Base-by-base conservation (phyloP, 2,888 invertebrate genomes). In the Neoscelio sp. region DNA sequence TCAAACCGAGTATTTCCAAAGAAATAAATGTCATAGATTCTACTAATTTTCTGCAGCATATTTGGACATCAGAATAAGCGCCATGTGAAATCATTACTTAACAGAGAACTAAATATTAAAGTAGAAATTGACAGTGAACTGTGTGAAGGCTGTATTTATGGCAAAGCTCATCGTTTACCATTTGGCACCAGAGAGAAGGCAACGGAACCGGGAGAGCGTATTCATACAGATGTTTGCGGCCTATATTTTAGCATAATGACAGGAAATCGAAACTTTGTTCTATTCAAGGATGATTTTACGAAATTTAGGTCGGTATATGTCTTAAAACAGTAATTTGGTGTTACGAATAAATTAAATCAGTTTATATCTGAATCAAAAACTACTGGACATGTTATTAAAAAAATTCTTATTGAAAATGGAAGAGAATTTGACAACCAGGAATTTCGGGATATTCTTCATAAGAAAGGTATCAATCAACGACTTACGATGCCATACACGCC, bases 41-140 rank as follows among this genome's bases (percentile, higher is more conserved):
- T 38, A 42, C 78, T 0, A 60, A 52, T 40, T 54, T 76, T 12
- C 58, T 85, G 23, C 84, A 86, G 58, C 58, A 85, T 60, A 64
- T 87, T 86, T 82, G 87, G 86, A n/a, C 88, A 87, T 62, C 86
- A 86, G 62, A 84, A 87, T 64, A 88, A 86, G 65, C 80, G 80
- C 0, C 82, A 88, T 64, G 83, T 88, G 10, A 85, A 79, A 80
- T 71, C 71, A 7, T 80, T 81, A 78, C 77, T 88, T 3, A 54
- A 83, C 33, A 65, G 13, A 12, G 48, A 87, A 17, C 67, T 84
- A 8, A 76, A 80, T 10, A 86, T 87, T 20, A 77, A 73, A 6
- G 84, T 86, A 0, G 81, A 82, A 20, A 7, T 82, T 46, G 75
- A 80, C 18, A 79, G 44, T 20, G 78, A 86, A 42, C n/a, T 84